These are phyloP conservation scores for Acanthurus lineatus DNA, from an alignment of 2,797 vertebrate genomes.

Conservation along the genomic window DNA sequence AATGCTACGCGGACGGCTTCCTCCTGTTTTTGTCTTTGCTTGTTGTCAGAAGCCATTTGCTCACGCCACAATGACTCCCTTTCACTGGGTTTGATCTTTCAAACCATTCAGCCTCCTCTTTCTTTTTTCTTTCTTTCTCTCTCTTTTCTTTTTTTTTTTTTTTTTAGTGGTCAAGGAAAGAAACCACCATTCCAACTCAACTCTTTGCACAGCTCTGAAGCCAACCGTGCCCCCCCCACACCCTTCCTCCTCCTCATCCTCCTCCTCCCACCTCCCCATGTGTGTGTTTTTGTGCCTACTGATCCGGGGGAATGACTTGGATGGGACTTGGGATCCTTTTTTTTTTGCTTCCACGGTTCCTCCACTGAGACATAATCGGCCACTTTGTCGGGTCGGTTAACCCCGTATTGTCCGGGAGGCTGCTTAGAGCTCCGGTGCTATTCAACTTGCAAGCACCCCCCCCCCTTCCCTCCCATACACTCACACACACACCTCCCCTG, in stretches of 20 bases:
- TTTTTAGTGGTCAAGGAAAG: constrained; percentile 70
- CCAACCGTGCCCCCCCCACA: constrained; percentile 6
- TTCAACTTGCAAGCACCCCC: constrained; percentile 35
- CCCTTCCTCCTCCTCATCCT: too few species aligned
- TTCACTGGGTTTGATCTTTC: constrained; percentile 79
- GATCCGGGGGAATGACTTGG: constrained; percentile 64
- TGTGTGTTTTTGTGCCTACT: constrained; percentile 66
- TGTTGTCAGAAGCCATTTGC: constrained; percentile 80
- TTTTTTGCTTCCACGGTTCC: constrained; percentile 47
- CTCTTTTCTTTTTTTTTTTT: neutral
- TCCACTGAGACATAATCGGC: constrained; percentile 68
- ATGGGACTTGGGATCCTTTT: constrained; percentile 67
- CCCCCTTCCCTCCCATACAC: constrained; percentile 8
- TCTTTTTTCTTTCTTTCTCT: too few species aligned
- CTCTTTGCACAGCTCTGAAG: constrained; percentile 47
- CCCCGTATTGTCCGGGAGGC: constrained; percentile 68
- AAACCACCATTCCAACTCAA: constrained; percentile 47
- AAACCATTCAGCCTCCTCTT: constrained; percentile 68
- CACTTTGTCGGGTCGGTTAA: constrained; percentile 78
- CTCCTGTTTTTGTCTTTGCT: constrained; percentile 76
- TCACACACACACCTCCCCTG: too few species aligned
- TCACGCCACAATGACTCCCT: constrained; percentile 75
- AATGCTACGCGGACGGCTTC: constrained; percentile 57
- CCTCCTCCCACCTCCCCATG: constrained; percentile 23
- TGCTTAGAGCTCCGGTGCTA: constrained; percentile 48